A percentile compares a stretch with the other conserved stretches of the same genome.
Conservation (phyloP, 2,888 invertebrate species). For the Rhagium mordax region DNA sequence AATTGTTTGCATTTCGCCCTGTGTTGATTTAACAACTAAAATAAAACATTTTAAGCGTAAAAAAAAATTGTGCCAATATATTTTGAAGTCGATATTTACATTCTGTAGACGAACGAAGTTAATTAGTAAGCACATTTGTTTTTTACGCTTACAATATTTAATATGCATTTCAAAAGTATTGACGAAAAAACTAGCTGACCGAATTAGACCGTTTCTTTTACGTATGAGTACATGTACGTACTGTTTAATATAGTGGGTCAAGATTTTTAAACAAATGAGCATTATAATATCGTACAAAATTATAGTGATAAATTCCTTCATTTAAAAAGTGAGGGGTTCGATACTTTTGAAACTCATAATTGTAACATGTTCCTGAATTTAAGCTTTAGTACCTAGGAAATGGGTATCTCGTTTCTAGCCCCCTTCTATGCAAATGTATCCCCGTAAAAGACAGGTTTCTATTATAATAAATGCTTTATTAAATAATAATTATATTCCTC, state of each 20-base stretch:
- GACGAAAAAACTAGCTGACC: too few species aligned
- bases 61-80: neutral
- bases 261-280: too few species aligned
- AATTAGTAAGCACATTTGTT: neutral
- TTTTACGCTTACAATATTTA: too few species aligned
- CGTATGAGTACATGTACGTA: too few species aligned
- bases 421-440: slow-evolving; percentile 1
- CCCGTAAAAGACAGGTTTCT: slow-evolving; percentile 25
- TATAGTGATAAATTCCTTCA: too few species aligned
- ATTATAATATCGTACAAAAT: too few species aligned
- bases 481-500: neutral
- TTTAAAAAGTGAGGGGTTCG: too few species aligned
- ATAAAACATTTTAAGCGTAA: slow-evolving; percentile 4
- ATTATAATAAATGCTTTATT: slow-evolving; percentile 6
- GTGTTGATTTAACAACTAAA: slow-evolving; percentile 13
- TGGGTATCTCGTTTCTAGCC: neutral
- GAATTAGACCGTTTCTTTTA: too few species aligned
- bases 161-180: too few species aligned
- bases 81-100: neutral
- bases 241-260: too few species aligned
- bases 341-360: too few species aligned
- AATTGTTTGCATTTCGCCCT: slow-evolving; percentile 37
- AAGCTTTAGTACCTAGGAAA: slow-evolving; percentile 9
- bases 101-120: neutral
- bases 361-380: slow-evolving; percentile 17